Evolutionary conservation across 2,888 invertebrate genomes (phyloP), one percentile per base, ranked within the genome.

Genomic region (Caenorhabditis panamensis): DNA sequence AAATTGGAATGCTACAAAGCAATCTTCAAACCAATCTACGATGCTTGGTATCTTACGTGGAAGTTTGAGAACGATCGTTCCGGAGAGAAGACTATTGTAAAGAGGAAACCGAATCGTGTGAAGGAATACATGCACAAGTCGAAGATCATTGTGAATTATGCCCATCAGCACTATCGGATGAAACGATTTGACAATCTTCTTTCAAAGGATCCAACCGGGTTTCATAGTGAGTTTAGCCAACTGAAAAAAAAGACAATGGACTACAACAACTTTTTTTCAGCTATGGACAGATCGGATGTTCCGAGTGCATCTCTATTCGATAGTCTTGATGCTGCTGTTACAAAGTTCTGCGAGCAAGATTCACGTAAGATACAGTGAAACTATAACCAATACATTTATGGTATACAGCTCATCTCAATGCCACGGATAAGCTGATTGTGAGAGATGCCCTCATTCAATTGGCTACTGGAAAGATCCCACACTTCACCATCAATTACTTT

Each of bases 81-180:
- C 13, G 1, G 16, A 3, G n/a, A 26, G 3, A 66, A 16, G 41
- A 66, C 64, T 1, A n/a, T 51, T 0, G 6, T 75, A 13, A 31
- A 24, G n/a, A 18, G 24, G 24, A 59, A 66, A 37, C 41, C 20
- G 11, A 53, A 75, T 31, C 51, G 51, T 8, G 66, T 66, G 6
- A 66, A 49, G 31, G 75, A 75, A 22, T 75, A 75, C 54, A 13
- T 75, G 0, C 61, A 75, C 31, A 75, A 75, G 26, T 26, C 75
- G 0, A 41, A 58, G n/a, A 66, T 75, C 59, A 75, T 75, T n/a
- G 58, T 69, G 4, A 80, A 80, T 26, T 80, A 75, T 54, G 75
- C 75, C 0, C 69, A 80, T 61, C 80, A 80, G 24, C 54, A 75
- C 18, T 75, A 80, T 47, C 75, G 80, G 20, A 80, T 80, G 80